Evolutionary conservation across 2,888 invertebrate genomes (phyloP), one percentile per base, ranked within the genome.

Genomic region (Hemistola chrysoprasaria): DNA sequence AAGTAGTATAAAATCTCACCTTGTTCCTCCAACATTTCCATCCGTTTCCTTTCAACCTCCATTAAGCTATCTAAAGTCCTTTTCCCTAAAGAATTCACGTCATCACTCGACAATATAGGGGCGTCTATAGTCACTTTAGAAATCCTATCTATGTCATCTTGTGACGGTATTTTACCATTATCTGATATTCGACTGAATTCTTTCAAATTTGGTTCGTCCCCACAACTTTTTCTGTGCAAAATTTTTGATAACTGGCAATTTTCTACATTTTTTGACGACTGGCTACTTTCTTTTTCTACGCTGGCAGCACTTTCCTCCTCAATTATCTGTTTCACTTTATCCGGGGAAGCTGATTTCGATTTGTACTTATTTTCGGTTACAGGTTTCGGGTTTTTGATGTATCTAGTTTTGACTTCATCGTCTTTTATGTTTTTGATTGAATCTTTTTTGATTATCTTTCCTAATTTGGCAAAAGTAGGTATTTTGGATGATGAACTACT

Each of bases 21-120:
- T 93, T 97, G 96, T 78, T 97, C 95, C 50, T 95, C 96, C 67
- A 97, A 89, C 90, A 97, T 93, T 57, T 95, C 90, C 66, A 96
- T 93, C 39, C 97, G 88, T 77, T 96, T 97, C 61, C 95, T 92
- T 77, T 97, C 97, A 46, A 97, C 95, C 83, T 97, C 97, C 84
- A 94, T 94, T 43, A 97, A 90, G 56, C 97, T 97, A 59, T 96
- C 96, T 55, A 95, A 91, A 0, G 96, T 95, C 65, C 95, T 92
- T 46, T 93, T 92, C 8, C 95, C 94, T 26, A 94, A 78, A 1
- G 93, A 92, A 32, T 87, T 87, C 62, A 91, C 91, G 47, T 93
- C 92, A 58, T 92, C 92, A 37, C 92, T 92, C 2, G 93, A 91
- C 40, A 94, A 85, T 42, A 96, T 92, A 2, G 96, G 96, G 1